Conservation (phyloP, 2,113 vertebrate genomes). For the Cinclus mexicanus region DNA sequence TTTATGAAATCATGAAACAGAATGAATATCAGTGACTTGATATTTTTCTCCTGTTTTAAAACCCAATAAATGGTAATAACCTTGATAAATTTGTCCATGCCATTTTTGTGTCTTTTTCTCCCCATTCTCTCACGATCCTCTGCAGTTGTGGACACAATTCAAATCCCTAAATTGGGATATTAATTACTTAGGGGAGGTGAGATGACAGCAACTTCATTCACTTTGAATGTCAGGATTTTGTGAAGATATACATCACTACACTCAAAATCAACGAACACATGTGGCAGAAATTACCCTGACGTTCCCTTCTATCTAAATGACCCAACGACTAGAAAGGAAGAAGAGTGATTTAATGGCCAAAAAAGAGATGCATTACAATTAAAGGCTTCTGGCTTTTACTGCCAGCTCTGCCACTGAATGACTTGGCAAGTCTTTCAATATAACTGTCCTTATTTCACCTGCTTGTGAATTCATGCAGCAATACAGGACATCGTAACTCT, state of each 20-base stretch:
- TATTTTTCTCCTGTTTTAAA: conserved; percentile 47
- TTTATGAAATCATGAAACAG: conserved; percentile 66
- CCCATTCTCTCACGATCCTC: not conserved
- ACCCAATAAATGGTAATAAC: conserved; percentile 59
- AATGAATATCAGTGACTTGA: conserved; percentile 48
- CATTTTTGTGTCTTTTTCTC: conserved; percentile 20
- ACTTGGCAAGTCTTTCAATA: not conserved
- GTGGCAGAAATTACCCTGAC: not conserved
- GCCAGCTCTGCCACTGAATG: conserved; percentile 2
- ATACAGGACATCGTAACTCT: not conserved
- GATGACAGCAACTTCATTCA: conserved; percentile 65
- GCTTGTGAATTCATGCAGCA: not conserved
- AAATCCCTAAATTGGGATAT: conserved; percentile 66
- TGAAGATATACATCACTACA: conserved; percentile 17
- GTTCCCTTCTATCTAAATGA: not conserved
- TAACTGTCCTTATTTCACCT: not conserved
- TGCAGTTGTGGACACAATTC: conserved; percentile 2
- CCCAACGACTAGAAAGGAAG: not conserved
- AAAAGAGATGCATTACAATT: not conserved
- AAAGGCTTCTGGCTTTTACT: conserved; percentile 17
- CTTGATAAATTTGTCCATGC: conserved; percentile 32
- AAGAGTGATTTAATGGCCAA: not conserved
- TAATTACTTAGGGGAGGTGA: conserved; percentile 68
- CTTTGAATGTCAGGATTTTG: conserved; percentile 66
- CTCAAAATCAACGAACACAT: conserved; percentile 33